Evolutionary conservation across 1,140 invertebrate species (phyloP).

Genomic region (Bombus vancouverensis): DNA sequence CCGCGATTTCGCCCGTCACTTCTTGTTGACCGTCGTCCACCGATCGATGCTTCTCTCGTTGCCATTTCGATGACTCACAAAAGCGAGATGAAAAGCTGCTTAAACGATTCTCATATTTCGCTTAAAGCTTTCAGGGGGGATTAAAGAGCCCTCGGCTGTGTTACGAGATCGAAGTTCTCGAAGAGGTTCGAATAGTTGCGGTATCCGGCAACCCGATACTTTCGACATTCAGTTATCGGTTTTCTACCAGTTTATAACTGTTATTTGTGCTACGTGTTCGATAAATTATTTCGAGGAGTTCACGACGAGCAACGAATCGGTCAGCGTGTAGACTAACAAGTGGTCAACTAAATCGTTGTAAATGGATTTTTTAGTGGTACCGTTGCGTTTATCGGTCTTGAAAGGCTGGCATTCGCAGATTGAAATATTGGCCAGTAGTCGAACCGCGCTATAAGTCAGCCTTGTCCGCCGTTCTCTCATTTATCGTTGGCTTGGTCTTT

Average conservation of each 20-base stretch:
- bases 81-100: neutral
- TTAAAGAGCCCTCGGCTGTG: neutral
- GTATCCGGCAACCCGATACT: slow-evolving; percentile 1
- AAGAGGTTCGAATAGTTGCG: neutral
- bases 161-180: neutral
- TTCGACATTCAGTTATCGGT: slow-evolving; percentile 37
- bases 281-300: neutral
- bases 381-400: neutral
- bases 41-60: neutral
- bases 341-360: neutral
- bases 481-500: neutral
- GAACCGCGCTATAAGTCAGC: neutral
- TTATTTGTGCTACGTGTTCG: neutral
- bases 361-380: neutral
- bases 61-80: neutral
- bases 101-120: neutral
- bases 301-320: neutral
- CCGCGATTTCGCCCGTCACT: neutral
- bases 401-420: neutral
- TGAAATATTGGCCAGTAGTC: slow-evolving; percentile 3
- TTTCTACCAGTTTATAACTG: slow-evolving; percentile 2
- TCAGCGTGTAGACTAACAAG: neutral
- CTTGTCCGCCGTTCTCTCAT: neutral
- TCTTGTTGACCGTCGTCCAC: neutral
- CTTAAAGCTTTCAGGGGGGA: neutral